Evolutionary conservation across 2,888 invertebrate genomes (phyloP).

Genomic region (Cheilosia variabilis): DNA sequence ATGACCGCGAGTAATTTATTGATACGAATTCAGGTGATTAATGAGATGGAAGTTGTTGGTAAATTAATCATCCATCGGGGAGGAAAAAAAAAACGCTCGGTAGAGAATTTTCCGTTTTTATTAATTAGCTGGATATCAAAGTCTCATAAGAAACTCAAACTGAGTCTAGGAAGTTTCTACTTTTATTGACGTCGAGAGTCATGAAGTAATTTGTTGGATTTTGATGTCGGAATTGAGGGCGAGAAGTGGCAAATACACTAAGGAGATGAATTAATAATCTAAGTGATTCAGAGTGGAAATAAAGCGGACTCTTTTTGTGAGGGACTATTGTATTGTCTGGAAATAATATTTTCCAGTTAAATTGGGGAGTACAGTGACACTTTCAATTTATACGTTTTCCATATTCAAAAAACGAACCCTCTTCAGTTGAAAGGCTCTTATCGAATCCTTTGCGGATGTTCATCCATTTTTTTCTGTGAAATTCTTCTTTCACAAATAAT

Average conservation of each 20-base stretch:
- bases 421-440: slow-evolving; percentile 35
- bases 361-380: no score
- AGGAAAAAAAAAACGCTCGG: not conserved
- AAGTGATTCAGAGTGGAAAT: no score
- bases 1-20: slow-evolving; percentile 7
- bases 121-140: slow-evolving; percentile 27
- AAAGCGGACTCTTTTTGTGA: no score
- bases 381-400: not conserved
- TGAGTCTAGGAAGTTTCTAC: not conserved
- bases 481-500: slow-evolving; percentile 1
- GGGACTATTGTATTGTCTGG: no score
- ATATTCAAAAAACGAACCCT: not conserved
- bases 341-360: no score
- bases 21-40: slow-evolving; percentile 57
- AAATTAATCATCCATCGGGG: slow-evolving; percentile 31
- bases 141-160: not conserved
- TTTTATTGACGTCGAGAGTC: no score
- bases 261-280: no score
- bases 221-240: no score
- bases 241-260: no score
- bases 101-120: slow-evolving; percentile 13
- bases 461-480: slow-evolving; percentile 16
- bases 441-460: slow-evolving; percentile 34
- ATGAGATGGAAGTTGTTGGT: slow-evolving; percentile 46
- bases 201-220: no score